These are phyloP conservation scores for Tridacna crocea DNA, from an alignment of 2,888 invertebrate species.

Conservation along the genomic window DNA sequence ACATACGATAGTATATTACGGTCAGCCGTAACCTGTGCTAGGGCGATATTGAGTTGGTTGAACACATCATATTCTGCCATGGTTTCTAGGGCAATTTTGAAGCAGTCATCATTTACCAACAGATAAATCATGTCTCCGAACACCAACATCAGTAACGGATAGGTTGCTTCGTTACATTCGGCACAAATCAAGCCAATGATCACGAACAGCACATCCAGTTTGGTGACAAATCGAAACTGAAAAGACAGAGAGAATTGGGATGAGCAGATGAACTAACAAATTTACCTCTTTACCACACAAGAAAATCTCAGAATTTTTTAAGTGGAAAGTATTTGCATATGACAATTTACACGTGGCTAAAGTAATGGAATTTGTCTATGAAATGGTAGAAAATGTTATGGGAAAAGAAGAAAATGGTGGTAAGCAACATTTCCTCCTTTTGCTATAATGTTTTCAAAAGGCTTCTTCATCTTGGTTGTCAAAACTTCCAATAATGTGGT, in stretches of 20 bases:
- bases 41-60: neutral
- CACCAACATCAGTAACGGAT: slow-evolving; percentile 82
- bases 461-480: no score
- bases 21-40: slow-evolving; percentile 1
- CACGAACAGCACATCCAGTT: slow-evolving; percentile 78
- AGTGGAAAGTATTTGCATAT: no score
- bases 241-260: slow-evolving; percentile 26
- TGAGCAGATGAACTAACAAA: neutral
- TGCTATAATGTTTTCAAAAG: no score
- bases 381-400: no score
- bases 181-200: slow-evolving; percentile 78
- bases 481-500: no score
- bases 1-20: slow-evolving; percentile 28
- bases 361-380: no score
- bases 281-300: neutral
- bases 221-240: slow-evolving; percentile 81
- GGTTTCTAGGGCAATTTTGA: neutral
- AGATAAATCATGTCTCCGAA: slow-evolving; percentile 82
- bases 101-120: slow-evolving; percentile 74
- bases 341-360: no score
- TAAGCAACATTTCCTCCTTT: no score
- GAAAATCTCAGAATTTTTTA: no score
- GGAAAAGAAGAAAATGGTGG: no score
- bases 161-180: slow-evolving; percentile 75
- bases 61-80: slow-evolving; percentile 25